phyloP scores from a whole-genome alignment of 1,140 invertebrate genomes.

The Halesus radiatus region DNA sequence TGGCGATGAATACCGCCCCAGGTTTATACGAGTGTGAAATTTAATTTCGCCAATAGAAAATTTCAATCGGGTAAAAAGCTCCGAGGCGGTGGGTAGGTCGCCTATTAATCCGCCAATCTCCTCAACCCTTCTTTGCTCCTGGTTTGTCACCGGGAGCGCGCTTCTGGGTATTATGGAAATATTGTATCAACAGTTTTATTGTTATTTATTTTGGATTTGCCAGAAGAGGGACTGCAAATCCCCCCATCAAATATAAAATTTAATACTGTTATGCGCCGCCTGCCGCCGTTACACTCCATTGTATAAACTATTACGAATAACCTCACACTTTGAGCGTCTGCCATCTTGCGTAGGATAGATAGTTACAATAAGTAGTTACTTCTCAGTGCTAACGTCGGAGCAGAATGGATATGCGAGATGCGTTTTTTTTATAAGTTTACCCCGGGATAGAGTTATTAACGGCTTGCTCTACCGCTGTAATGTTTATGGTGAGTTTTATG shows the following conservation, averaged over 20 bases:
- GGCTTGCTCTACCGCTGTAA: too few relatives aligned
- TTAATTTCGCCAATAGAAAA: neutral
- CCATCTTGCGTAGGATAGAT: neutral
- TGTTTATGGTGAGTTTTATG: too few relatives aligned
- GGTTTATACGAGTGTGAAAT: too few relatives aligned
- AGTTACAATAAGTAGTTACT: too few relatives aligned
- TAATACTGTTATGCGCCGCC: conserved; percentile 47
- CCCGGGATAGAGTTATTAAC: too few relatives aligned
- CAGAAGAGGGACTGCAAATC: conserved; percentile 17
- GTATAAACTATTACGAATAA: conserved; percentile 27
- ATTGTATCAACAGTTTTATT: conserved; percentile 55
- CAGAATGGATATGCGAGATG: neutral
- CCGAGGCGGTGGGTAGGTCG: neutral
- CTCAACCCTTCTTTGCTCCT: conserved; percentile 2
- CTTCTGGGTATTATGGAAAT: conserved; percentile 49
- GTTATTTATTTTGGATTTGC: conserved; percentile 54
- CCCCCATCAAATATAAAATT: conserved; percentile 52
- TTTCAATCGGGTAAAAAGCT: neutral
- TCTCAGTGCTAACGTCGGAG: neutral
- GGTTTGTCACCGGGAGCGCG: neutral
- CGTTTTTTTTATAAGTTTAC: too few relatives aligned
- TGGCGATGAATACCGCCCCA: too few relatives aligned
- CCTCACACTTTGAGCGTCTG: neutral
- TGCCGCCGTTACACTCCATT: conserved; percentile 19
- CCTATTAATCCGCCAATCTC: conserved; percentile 12